Conservation (phyloP, 1,140 invertebrate species). For the Drosophila jambulina region DNA sequence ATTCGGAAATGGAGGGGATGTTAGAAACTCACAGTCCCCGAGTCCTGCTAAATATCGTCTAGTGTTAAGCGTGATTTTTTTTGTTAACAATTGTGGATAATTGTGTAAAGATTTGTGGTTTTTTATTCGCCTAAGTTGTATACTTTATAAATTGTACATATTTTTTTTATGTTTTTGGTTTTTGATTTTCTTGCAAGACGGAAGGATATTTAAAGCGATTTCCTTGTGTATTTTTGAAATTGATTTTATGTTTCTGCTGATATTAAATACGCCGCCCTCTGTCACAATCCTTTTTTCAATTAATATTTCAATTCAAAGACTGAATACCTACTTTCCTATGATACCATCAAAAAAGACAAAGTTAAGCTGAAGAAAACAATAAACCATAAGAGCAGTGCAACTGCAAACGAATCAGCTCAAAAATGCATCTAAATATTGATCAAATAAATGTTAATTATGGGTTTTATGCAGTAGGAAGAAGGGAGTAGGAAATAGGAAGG, state of each 20-base stretch:
- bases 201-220: conserved; percentile 6
- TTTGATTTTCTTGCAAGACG: neutral
- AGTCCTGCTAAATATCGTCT: conserved; percentile 11
- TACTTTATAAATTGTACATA: conserved; percentile 33
- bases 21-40: neutral
- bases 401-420: conserved; percentile 25
- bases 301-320: conserved; percentile 41
- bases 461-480: conserved; percentile 1
- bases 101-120: conserved; percentile 23
- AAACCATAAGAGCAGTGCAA: conserved; percentile 26
- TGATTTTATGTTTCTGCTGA: conserved; percentile 19
- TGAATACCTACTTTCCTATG: conserved; percentile 19
- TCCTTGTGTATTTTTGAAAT: neutral
- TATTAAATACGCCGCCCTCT: conserved; percentile 11
- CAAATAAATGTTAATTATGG: conserved; percentile 15
- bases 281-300: conserved; percentile 5
- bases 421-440: conserved; percentile 22
- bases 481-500: no score
- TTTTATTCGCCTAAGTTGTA: conserved; percentile 34
- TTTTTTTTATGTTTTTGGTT: conserved; percentile 8
- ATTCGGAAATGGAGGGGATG: neutral
- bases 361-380: conserved; percentile 8
- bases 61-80: conserved; percentile 31
- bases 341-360: conserved; percentile 19
- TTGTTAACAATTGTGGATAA: conserved; percentile 31